Evolutionary conservation across 2,113 vertebrate species (phyloP), one percentile per base, ranked within the genome.

Genomic region (Leptosomus discolor): DNA sequence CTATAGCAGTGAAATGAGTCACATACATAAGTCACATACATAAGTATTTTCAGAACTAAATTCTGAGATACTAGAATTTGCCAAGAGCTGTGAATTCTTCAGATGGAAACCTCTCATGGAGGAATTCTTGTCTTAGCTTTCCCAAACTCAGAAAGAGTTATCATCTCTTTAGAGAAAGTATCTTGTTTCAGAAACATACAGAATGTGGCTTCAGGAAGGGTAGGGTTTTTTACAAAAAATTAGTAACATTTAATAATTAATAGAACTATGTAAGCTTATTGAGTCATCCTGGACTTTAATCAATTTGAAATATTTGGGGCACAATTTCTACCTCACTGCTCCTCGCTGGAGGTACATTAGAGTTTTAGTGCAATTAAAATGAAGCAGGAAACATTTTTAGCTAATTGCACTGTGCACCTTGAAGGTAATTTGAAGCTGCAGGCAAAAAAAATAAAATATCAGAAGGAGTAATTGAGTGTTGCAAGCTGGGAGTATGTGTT

Each of bases 341-440:
- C 79, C 76, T 95, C 39, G 12, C 94, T 97, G 93, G 95, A 94
- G 93, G 95, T 96, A 88, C 56, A 68, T 89, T 85, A 85, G 88
- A 87, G 76, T 92, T 94, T 96, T 94, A 91, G 91, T 89, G 96
- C 96, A 97, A 97, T 98, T 97, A 97, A 97, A 97, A 96, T 0
- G 13, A 95, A 92, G 94, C 65, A 91, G 88, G 85, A 97, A 97
- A 94, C 97, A 96, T 95, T 96, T 97, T 96, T 94, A 97, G 94
- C 71, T 97, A 96, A 98, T 97, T 97, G 96, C 89, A 75, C 93
- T 83, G 89, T 97, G 92, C 94, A 95, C 92, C 96, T 96, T 97
- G 95, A 96, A 95, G 93, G 95, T 92, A 96, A 98, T 97, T 97
- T 95, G 94, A 94, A 96, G 94, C 94, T 96, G 93, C 93, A 93